Percentiles rank a stretch among this genome's conserved stretches.
Evolutionary conservation across 2,113 vertebrate species (phyloP).

Genomic region (Haemorhous mexicanus): DNA sequence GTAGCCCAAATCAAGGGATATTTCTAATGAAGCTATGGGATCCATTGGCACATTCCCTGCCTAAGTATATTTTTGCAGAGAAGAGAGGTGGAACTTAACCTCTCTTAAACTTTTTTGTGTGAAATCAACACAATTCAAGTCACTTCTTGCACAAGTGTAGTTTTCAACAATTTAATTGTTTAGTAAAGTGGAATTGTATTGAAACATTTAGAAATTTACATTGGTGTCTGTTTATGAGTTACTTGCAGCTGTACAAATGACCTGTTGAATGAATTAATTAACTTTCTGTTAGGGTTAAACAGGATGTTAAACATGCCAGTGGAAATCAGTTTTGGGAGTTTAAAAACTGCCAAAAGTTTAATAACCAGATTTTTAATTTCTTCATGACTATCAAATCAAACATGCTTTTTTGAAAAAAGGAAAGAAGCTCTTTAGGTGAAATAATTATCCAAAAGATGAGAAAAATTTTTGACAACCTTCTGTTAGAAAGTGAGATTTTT

Average conservation of each 20-base stretch:
- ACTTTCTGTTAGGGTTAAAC: constrained; percentile 29
- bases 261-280: constrained; percentile 37
- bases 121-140: background rate
- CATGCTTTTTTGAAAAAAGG: background rate
- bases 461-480: background rate
- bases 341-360: constrained; percentile 11
- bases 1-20: constrained; percentile 46
- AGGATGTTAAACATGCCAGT: background rate
- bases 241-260: background rate
- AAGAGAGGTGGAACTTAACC: background rate
- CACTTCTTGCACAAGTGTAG: background rate
- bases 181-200: constrained; percentile 9
- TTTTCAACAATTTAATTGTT: background rate
- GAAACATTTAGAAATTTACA: constrained; percentile 17
- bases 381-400: background rate
- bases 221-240: constrained; percentile 21
- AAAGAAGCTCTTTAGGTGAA: background rate
- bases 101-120: background rate
- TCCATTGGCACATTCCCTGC: constrained; percentile 15
- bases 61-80: background rate
- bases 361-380: background rate
- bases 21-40: constrained; percentile 53
- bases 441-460: background rate
- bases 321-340: constrained; percentile 29
- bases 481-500: background rate